Base-by-base conservation (phyloP, 2,888 invertebrate species). In the Caenorhabditis afra region DNA sequence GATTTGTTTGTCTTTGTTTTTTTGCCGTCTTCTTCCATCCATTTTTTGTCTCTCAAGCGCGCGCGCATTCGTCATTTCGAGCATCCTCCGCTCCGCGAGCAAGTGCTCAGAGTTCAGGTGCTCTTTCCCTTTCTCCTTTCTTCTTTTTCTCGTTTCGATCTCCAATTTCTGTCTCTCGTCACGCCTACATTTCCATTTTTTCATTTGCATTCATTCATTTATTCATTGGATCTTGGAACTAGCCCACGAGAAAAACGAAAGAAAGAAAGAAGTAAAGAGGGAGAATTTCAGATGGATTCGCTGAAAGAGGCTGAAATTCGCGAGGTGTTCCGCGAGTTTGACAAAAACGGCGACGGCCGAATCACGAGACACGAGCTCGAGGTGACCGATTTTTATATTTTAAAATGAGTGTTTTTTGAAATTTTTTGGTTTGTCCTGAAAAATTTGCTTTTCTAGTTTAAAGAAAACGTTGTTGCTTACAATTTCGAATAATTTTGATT, bases 251-350 rank as follows among this genome's bases (percentile, higher is more conserved):
- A n/a, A n/a, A n/a, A n/a, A n/a, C n/a, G n/a, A n/a, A n/a, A n/a
- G n/a, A n/a, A n/a, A n/a, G n/a, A n/a, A n/a, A n/a, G n/a, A n/a
- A n/a, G n/a, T n/a, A n/a, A n/a, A n/a, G n/a, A n/a, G n/a, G n/a
- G n/a, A n/a, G n/a, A n/a, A n/a, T n/a, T n/a, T n/a, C n/a, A n/a
- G n/a, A 84, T 84, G 82, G 83, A 84, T 50, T 64, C 81, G 12
- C 68, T 86, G 52, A 84, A 83, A 61, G 85, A 86, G 52, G 78
- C 77, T 16, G 85, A 86, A 65, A 73, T 86, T 47, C 81, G 85
- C 11, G 85, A 86, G 64, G 78, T 86, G 3, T 86, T 86, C 59
- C 71, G 68, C 35, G 85, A 84, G 77, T 82, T 84, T 47, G 84
- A 84, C 53, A 84, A 84, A 52, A 82, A 84, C 58, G 84, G 84